phyloP scores from a whole-genome alignment of 2,113 vertebrate species.

The Labeo catla region DNA sequence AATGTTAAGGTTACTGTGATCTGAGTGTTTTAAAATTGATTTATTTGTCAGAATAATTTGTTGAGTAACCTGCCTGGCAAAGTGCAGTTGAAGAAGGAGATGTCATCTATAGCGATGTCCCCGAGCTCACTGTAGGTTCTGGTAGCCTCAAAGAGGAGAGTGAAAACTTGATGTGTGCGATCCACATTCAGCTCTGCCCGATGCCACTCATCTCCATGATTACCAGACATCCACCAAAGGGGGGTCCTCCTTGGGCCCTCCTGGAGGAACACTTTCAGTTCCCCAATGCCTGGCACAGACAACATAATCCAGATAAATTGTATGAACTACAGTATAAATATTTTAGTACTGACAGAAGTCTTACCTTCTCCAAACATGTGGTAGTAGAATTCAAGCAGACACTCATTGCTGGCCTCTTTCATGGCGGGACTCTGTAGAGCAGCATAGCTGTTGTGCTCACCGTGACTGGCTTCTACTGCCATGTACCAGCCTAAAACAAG shows the following conservation, averaged over 20 bases:
- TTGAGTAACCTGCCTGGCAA: conserved; percentile 66
- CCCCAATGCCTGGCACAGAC: conserved; percentile 58
- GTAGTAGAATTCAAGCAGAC: conserved; percentile 74
- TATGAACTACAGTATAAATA: neutral
- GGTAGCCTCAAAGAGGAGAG: conserved; percentile 71
- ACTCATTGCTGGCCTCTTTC: conserved; percentile 67
- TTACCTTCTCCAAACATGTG: conserved; percentile 73
- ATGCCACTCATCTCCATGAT: conserved; percentile 67
- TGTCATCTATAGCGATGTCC: conserved; percentile 73
- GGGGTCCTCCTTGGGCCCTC: conserved; percentile 62
- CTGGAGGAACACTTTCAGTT: conserved; percentile 68
- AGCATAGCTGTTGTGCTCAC: conserved; percentile 64
- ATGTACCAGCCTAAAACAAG: conserved; percentile 73
- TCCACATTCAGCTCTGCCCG: conserved; percentile 63
- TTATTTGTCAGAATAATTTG: neutral
- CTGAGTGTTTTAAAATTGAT: neutral
- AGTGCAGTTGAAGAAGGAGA: conserved; percentile 70
- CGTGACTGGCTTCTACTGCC: conserved; percentile 60
- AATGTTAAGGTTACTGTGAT: neutral
- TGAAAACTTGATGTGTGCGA: conserved; percentile 68
- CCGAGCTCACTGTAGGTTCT: conserved; percentile 64
- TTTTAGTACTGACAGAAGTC: neutral
- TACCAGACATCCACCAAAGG: conserved; percentile 70
- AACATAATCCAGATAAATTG: neutral
- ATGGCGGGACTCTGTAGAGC: conserved; percentile 69